Evolutionary conservation across 2,113 vertebrate genomes (phyloP).

Genomic region (Ptyas mucosa): DNA sequence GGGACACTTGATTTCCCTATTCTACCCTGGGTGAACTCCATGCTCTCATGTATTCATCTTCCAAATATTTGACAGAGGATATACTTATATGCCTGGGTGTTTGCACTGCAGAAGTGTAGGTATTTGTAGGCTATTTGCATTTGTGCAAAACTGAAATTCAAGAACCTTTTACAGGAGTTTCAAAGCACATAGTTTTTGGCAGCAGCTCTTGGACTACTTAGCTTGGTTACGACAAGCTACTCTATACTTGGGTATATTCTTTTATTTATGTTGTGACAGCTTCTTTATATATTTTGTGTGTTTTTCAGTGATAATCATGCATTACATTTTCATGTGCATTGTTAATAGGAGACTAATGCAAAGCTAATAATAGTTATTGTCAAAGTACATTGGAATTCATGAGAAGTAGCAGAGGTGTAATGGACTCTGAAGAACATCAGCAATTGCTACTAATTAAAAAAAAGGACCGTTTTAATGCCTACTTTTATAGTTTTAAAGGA

Average conservation of each 20-base stretch:
- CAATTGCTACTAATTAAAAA: neutral
- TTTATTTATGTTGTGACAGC: neutral
- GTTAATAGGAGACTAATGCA: neutral
- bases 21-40: neutral
- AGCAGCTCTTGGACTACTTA: neutral
- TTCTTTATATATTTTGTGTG: neutral
- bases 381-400: neutral
- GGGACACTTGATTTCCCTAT: neutral
- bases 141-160: neutral
- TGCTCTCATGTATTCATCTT: neutral
- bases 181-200: neutral
- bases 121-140: neutral
- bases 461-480: too few species aligned
- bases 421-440: neutral
- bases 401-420: neutral
- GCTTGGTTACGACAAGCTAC: neutral
- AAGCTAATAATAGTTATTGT: neutral
- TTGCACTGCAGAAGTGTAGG: neutral
- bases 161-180: neutral
- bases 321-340: neutral
- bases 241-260: neutral
- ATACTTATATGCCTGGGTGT: neutral
- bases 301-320: neutral
- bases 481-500: neutral
- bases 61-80: neutral